Base-by-base conservation (phyloP, 2,113 vertebrate genomes). In the Phycodurus eques region DNA sequence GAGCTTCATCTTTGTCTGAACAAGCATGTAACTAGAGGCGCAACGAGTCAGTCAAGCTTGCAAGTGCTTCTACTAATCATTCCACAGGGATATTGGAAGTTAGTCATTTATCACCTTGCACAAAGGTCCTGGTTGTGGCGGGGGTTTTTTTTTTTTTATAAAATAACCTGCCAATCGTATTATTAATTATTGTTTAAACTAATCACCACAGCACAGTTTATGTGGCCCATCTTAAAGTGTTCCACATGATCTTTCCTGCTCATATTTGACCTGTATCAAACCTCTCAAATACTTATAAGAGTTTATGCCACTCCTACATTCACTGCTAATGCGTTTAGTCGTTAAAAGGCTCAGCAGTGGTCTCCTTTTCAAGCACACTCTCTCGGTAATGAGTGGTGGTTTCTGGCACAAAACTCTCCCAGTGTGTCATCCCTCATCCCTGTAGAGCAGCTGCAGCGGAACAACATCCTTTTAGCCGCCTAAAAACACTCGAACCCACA, bases 261-360 rank as follows among this genome's bases (percentile, higher is more conserved):
- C n/a, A 31, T 42, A 22, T 3, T 70, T 22, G 63, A 15, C 66
- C 46, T 54, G 66, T 60, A 8, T 67, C 47, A 17, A 70, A 79
- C 78, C 71, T 53, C 69, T 79, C 33, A 67, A 57, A 57, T 6
- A 39, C 69, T 57, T 68, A 75, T 76, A 75, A 76, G 79, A 82
- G 61, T 75, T 62, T 56, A 42, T 71, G 43, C 42, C 14, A 35
- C 14, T 61, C 44, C 66, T 43, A 0, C 42, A 46, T 80, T 86
- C 70, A 76, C 10, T 43, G 14, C 51, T 43, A 80, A 72, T 69
- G 72, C 63, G 67, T 68, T 85, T 75, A 81, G 56, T 69, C 39
- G 46, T 61, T 73, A 85, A 78, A 57, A 39, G 60, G 81, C 81
- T 15, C 83, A 9, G 72, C n/a, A 74, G 83, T 83, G 80, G 79